These are phyloP conservation scores for Centropus bengalensis DNA, from an alignment of 2,113 vertebrate genomes.

Conservation along the genomic window DNA sequence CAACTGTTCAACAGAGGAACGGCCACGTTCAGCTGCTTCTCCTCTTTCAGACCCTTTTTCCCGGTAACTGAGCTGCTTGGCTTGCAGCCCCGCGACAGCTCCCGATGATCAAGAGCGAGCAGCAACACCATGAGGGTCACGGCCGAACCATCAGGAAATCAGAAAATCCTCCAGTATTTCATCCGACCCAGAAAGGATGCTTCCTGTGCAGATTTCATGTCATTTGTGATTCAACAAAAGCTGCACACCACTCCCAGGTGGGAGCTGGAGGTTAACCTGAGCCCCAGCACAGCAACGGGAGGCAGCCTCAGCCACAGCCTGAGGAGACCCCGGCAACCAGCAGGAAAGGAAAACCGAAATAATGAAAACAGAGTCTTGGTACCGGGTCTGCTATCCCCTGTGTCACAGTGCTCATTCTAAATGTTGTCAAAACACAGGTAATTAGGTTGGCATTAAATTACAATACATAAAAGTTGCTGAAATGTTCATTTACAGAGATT, in stretches of 20 bases:
- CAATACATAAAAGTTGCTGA: neutral
- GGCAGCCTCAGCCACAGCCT: neutral
- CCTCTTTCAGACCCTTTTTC: neutral
- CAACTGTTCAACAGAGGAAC: neutral
- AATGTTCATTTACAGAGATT: neutral
- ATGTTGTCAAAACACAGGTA: neutral
- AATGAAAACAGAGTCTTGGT: neutral
- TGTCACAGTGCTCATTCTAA: neutral
- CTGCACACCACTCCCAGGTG: neutral
- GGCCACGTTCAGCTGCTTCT: accelerated
- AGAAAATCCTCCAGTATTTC: neutral
- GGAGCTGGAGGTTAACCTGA: neutral
- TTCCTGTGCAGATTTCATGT: neutral
- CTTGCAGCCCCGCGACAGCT: neutral
- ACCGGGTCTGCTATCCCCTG: neutral
- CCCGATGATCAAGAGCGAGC: neutral
- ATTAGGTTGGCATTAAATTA: neutral
- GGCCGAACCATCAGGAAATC: neutral
- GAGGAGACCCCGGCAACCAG: neutral
- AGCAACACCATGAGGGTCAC: neutral
- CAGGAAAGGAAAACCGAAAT: neutral
- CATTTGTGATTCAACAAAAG: neutral
- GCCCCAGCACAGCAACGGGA: neutral
- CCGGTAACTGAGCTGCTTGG: accelerated
- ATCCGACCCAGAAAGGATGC: neutral